phyloP scores from a whole-genome alignment of 2,797 vertebrate genomes.

The Neoniphon sammara region DNA sequence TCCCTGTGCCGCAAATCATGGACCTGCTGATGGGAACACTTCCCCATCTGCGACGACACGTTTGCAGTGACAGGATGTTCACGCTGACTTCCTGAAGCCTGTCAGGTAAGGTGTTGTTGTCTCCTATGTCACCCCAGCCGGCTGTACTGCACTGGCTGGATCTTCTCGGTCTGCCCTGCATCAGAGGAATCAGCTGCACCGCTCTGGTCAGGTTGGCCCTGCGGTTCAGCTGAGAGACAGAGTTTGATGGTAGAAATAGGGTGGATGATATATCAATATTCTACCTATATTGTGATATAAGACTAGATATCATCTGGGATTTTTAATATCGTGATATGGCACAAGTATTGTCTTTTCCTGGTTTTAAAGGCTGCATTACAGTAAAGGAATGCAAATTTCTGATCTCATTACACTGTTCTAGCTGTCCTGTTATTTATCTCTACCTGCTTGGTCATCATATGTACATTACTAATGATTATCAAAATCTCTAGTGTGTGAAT shows the following conservation, averaged over 20 bases:
- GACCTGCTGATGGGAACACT: constrained; percentile 11
- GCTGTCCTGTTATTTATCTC: too few species aligned
- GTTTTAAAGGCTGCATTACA: too few species aligned
- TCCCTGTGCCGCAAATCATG: constrained; percentile 73
- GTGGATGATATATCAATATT: too few species aligned
- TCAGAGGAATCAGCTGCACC: constrained; percentile 71
- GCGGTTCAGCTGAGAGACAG: constrained; percentile 57
- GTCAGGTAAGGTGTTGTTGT: constrained; percentile 63
- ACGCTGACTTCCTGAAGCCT: constrained; percentile 80
- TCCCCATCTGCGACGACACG: constrained; percentile 63
- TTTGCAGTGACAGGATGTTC: constrained; percentile 38
- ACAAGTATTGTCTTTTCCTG: background rate
- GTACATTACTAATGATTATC: too few species aligned
- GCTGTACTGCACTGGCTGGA: constrained; percentile 64
- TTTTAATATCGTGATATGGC: too few species aligned
- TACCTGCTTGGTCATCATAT: too few species aligned
- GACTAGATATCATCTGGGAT: too few species aligned
- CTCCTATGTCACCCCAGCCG: constrained; percentile 75
- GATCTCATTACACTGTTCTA: too few species aligned
- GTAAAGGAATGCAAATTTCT: too few species aligned
- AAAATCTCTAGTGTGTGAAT: too few species aligned
- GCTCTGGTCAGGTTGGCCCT: constrained; percentile 56
- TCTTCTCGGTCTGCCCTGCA: background rate
- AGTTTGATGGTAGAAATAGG: background rate
- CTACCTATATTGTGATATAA: too few species aligned